phyloP scores from a whole-genome alignment of 2,113 vertebrate species.

The Nyctibius bracteatus region DNA sequence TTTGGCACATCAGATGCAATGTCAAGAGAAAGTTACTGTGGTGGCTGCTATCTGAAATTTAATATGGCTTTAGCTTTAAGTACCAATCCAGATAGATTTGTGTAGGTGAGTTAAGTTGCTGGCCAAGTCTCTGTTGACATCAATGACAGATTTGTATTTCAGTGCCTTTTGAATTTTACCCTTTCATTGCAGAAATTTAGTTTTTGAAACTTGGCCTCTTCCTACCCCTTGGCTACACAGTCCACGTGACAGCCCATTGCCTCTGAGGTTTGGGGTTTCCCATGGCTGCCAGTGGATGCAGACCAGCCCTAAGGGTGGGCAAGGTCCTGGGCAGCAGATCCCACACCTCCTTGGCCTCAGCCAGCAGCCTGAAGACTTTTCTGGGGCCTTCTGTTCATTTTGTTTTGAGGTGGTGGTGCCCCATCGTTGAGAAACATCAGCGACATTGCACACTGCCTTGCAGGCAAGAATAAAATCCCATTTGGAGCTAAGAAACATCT shows the following conservation, averaged over 20 bases:
- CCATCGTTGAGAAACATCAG: neutral
- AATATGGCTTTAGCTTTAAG: neutral
- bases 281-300: rapidly evolving
- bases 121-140: neutral
- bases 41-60: neutral
- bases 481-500: neutral
- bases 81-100: neutral
- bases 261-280: neutral
- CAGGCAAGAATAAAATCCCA: neutral
- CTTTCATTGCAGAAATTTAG: neutral
- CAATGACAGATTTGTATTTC: neutral
- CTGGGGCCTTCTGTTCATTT: neutral
- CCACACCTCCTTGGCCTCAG: neutral
- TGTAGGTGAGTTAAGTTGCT: neutral
- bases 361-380: neutral
- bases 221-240: neutral
- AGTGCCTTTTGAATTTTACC: neutral
- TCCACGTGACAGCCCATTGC: rapidly evolving
- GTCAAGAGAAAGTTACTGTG: neutral
- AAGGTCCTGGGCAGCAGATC: neutral
- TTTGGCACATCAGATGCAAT: neutral
- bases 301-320: neutral
- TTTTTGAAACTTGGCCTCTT: neutral
- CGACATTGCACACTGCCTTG: rapidly evolving
- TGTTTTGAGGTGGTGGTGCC: neutral